These are phyloP conservation scores for Apogon hyalosoma DNA, from an alignment of 2,797 vertebrate species.

Conservation along the genomic window DNA sequence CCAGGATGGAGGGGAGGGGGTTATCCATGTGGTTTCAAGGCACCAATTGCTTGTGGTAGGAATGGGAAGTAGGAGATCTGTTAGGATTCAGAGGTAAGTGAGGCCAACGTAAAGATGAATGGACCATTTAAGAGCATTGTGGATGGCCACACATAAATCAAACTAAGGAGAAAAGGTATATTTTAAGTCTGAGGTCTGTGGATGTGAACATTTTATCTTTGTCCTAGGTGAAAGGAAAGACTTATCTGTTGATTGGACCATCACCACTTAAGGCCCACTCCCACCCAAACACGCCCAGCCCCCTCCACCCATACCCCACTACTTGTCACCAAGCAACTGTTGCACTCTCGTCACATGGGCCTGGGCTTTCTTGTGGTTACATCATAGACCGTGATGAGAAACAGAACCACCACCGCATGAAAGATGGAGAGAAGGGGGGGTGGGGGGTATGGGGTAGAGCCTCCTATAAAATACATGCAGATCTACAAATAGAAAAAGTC, in stretches of 20 bases:
- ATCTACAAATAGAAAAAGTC: conserved; percentile 82
- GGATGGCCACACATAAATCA: conserved; percentile 67
- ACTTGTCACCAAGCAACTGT: conserved; percentile 72
- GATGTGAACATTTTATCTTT: conserved; percentile 48
- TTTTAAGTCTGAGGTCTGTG: conserved; percentile 20
- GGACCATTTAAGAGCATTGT: conserved; percentile 60
- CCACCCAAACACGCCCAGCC: conserved; percentile 25
- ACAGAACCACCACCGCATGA: conserved; percentile 82
- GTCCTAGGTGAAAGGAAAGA: conserved; percentile 39
- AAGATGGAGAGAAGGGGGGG: conserved; percentile 58
- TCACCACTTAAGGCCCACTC: conserved; percentile 44
- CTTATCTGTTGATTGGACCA: conserved; percentile 53
- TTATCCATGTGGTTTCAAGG: conserved; percentile 76
- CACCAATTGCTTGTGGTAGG: conserved; percentile 76
- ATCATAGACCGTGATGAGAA: conserved; percentile 83
- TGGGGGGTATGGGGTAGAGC: conserved; percentile 5
- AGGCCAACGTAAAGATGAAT: conserved; percentile 75
- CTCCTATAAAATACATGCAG: conserved; percentile 76
- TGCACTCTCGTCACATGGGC: conserved; percentile 71
- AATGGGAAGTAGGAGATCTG: conserved; percentile 78
- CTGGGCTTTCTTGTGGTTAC: conserved; percentile 83
- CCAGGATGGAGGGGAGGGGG: conserved; percentile 50
- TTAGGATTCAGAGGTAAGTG: conserved; percentile 72
- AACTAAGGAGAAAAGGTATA: conserved; percentile 34
- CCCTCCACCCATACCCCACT: conserved; percentile 28